Base-by-base conservation (phyloP, 1,140 invertebrate genomes). In the Drosophila mayri region DNA sequence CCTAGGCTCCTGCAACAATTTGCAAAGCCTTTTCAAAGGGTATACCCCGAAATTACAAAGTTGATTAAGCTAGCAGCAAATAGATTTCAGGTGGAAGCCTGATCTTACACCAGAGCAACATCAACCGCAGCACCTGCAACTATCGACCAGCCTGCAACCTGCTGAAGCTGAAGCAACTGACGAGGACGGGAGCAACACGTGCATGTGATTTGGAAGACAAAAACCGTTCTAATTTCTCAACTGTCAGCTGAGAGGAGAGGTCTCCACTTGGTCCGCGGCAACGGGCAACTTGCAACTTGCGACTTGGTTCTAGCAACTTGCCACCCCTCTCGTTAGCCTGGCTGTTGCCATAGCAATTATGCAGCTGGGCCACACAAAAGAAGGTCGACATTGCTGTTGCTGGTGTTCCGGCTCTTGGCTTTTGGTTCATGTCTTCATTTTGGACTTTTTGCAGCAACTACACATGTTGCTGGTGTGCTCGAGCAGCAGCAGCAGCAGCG, bases 141-240 rank as follows among this genome's bases (percentile, higher is more conserved):
- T 46, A 75, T 62, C 25, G 65, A 59, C 50, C 52, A 49, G 55
- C 50, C 52, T 41, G 55, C 32, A 74, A 66, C 14, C 41, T 55
- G 62, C 82, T n/a, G n/a, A n/a, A 43, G 22, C 22, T n/a, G n/a
- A 18, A 75, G 68, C 57, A 63, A 44, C 67, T 74, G 47, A 16
- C 4, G 18, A 25, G 38, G 67, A 70, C 66, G 66, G 20, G 70
- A 76, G 76, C 74, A 78, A 82, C 84, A 88, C 84, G 84, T 88
- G 84, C 85, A 87, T 87, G 84, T 90, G 84, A 87, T 87, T 87
- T 88, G 58, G 65, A 73, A 80, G 76, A 84, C 66, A 79, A 88
- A 87, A 88, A 88, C 84, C 84, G 84, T 90, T 88, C 84, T 90
- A 88, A 88, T 88, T 90, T 90, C 84, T 90, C 84, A 88, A 88